Percentiles rank a stretch among this genome's conserved stretches.
Conservation (phyloP, 2,797 vertebrate species). For the Hapalemur alaotrensis region DNA sequence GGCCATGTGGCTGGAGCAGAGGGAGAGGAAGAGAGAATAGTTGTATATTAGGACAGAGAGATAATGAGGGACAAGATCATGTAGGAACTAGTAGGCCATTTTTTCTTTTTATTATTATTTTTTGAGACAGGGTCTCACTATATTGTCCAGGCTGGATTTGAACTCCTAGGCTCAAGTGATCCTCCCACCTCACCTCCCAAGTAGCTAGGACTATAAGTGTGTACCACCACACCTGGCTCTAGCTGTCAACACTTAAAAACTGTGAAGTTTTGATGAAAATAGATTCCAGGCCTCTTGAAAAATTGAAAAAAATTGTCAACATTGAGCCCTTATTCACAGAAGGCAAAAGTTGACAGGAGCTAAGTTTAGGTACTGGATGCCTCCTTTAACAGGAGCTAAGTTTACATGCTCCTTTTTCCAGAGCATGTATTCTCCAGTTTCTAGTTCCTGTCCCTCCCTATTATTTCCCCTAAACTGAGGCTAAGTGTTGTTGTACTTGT, state of each 20-base stretch:
- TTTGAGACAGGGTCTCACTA: background rate
- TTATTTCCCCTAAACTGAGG: background rate
- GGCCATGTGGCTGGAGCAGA: background rate
- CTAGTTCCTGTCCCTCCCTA: background rate
- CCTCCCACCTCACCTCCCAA: background rate
- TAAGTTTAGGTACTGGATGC: background rate
- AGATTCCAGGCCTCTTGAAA: background rate
- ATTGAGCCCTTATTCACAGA: background rate
- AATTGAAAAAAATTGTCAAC: background rate
- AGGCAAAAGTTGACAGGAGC: background rate
- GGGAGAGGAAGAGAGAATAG: background rate
- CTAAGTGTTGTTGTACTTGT: background rate
- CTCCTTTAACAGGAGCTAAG: background rate
- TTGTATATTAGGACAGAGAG: background rate
- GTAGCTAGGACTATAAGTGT: background rate
- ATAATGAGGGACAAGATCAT: background rate
- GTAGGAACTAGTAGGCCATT: background rate
- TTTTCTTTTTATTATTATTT: background rate
- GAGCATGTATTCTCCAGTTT: slow-evolving; percentile 1
- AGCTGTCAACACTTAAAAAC: slow-evolving; percentile 21
- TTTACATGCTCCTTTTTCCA: background rate
- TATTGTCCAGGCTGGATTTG: background rate
- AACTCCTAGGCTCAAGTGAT: background rate
- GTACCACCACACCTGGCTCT: background rate
- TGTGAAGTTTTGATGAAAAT: background rate